These are phyloP conservation scores for Palloptera scutellata DNA, from an alignment of 2,888 invertebrate species.

Conservation along the genomic window DNA sequence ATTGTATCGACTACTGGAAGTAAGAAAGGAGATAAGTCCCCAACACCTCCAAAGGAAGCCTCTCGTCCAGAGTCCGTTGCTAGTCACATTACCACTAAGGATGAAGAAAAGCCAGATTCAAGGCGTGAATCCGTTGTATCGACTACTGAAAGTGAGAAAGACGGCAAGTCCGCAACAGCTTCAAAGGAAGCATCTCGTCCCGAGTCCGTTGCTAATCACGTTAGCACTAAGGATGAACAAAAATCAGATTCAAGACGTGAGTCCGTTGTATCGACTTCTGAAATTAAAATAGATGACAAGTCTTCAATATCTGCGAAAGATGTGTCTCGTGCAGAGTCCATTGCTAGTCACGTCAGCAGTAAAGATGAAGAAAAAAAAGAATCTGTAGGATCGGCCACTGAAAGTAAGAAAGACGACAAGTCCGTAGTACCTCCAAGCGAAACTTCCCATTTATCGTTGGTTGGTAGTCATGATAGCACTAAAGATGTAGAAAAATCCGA, in stretches of 20 bases:
- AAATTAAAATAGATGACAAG: constrained; percentile 23
- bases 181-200: constrained; percentile 51
- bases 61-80: constrained; percentile 34
- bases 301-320: constrained; percentile 32
- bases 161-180: constrained; percentile 17
- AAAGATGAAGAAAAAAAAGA: constrained; percentile 14
- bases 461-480: constrained; percentile 17
- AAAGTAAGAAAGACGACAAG: constrained; percentile 30
- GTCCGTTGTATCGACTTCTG: constrained; percentile 22
- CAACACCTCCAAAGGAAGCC: constrained; percentile 24
- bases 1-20: constrained; percentile 28
- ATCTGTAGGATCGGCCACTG: constrained; percentile 23
- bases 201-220: constrained; percentile 43
- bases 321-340: constrained; percentile 50
- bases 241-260: constrained; percentile 22
- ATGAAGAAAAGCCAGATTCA: constrained; percentile 26
- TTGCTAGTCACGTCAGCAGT: neutral
- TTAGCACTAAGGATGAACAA: constrained; percentile 27
- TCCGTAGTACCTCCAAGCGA: constrained; percentile 22
- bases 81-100: constrained; percentile 8
- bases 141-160: constrained; percentile 22
- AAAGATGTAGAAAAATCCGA: constrained; percentile 28
- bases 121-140: constrained; percentile 6
- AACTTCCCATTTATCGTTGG: constrained; percentile 34
- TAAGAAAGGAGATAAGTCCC: constrained; percentile 32